Evolutionary conservation across 37 sponge, comb jelly and placozoan species (phyloP).

Genomic region (Spongilla lacustris): DNA sequence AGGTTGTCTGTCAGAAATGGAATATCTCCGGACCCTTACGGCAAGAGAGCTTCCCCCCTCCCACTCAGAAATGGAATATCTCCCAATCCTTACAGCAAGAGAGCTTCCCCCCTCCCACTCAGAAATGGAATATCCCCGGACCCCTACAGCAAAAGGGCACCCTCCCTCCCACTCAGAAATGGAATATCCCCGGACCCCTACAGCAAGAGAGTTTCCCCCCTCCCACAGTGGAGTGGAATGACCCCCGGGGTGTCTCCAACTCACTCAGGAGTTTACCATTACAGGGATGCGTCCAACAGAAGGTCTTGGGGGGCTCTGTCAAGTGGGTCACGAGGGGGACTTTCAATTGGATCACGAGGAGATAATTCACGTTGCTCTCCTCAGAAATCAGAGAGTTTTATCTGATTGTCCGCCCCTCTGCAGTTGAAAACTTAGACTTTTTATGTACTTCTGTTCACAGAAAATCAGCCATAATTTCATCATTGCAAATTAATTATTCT

Average conservation of each 20-base stretch:
- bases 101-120: too few relatives aligned
- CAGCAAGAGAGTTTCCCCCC: neutral
- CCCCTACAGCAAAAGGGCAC: neutral
- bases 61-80: too few relatives aligned
- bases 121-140: neutral
- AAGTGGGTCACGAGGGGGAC: neutral
- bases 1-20: neutral
- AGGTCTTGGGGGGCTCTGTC: neutral
- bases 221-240: neutral
- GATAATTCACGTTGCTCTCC: neutral
- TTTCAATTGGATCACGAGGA: neutral
- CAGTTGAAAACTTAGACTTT: too few relatives aligned
- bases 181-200: neutral
- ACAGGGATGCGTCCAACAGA: neutral
- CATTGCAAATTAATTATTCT: too few relatives aligned
- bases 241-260: neutral
- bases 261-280: neutral
- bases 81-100: neutral
- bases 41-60: neutral
- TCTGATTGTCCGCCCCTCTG: neutral
- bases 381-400: neutral
- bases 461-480: too few relatives aligned
- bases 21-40: neutral
- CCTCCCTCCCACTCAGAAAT: neutral
- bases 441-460: too few relatives aligned